These are phyloP conservation scores for Sebastes cheni DNA, from an alignment of 2,797 vertebrate species.

Conservation along the genomic window DNA sequence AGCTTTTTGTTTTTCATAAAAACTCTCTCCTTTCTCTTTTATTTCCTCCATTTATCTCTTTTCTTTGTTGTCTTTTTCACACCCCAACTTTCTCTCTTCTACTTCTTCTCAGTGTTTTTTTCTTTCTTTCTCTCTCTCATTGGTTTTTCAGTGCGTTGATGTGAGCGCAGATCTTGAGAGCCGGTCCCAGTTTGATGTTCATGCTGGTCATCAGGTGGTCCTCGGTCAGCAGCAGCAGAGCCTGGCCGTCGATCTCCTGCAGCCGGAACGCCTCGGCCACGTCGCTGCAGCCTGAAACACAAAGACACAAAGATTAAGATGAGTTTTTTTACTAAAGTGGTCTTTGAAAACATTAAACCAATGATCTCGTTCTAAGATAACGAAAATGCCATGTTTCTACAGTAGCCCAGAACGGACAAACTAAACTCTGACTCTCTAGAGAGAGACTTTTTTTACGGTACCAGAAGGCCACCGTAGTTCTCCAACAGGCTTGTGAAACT, in stretches of 20 bases:
- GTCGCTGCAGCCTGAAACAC: slow-evolving; percentile 90
- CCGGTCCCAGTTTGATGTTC: slow-evolving; percentile 98
- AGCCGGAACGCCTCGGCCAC: slow-evolving; percentile 95
- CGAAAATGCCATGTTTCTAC: not conserved
- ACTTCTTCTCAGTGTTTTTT: not conserved
- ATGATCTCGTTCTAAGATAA: not conserved
- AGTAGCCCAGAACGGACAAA: too few species aligned
- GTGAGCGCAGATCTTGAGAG: slow-evolving; percentile 98
- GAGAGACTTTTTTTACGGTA: too few species aligned
- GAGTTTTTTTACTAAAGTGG: not conserved
- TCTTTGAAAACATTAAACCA: not conserved
- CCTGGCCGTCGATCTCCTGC: slow-evolving; percentile 98
- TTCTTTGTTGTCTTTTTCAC: not conserved
- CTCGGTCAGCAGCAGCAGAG: slow-evolving; percentile 95
- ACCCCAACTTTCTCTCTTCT: not conserved
- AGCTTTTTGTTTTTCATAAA: not conserved
- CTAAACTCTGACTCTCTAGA: too few species aligned
- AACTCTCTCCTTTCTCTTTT: not conserved
- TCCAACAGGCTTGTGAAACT: too few species aligned
- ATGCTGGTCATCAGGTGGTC: slow-evolving; percentile 99
- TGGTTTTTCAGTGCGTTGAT: slow-evolving; percentile 96
- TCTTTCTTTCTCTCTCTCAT: slow-evolving; percentile 65
- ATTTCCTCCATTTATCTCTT: not conserved
- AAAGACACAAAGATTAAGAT: not conserved
- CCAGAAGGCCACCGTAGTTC: too few species aligned